Percentiles rank a stretch among this genome's conserved stretches.
phyloP scores from a whole-genome alignment of 2,113 vertebrate species.

The Orcinus orca region DNA sequence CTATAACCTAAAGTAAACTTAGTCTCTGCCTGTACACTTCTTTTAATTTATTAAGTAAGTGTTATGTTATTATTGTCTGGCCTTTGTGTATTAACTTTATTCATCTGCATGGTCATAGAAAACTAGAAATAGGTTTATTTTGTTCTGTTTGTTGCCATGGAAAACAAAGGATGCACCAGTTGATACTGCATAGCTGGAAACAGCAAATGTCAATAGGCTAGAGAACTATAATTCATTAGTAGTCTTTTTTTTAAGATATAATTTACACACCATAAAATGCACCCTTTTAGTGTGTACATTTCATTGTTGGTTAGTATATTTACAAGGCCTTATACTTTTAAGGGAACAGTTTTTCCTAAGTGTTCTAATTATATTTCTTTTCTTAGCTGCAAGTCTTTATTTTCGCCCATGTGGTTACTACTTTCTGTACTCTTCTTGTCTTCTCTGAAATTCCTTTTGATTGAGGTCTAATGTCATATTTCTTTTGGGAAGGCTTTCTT shows the following conservation, averaged over 20 bases:
- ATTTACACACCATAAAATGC: not conserved
- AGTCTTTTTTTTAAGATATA: not conserved
- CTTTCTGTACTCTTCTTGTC: not conserved
- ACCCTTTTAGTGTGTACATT: not conserved
- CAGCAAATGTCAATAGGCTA: not conserved
- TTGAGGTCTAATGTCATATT: not conserved
- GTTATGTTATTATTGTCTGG: not conserved
- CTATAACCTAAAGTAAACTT: not conserved
- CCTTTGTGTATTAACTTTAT: slow-evolving; percentile 27
- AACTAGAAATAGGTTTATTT: not conserved
- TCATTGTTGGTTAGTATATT: not conserved
- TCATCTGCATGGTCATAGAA: not conserved
- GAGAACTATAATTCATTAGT: not conserved
- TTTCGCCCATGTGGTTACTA: not conserved
- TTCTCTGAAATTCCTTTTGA: slow-evolving; percentile 24
- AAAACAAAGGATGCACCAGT: not conserved
- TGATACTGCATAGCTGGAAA: not conserved
- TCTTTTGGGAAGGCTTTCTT: not conserved
- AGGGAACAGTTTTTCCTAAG: not conserved
- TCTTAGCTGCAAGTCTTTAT: slow-evolving; percentile 21
- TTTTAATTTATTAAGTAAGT: not conserved
- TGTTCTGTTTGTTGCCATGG: not conserved
- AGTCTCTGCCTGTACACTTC: not conserved
- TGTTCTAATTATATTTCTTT: not conserved
- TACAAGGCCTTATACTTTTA: not conserved